phyloP scores from a whole-genome alignment of 2,113 vertebrate species.

The Ifrita kowaldi region DNA sequence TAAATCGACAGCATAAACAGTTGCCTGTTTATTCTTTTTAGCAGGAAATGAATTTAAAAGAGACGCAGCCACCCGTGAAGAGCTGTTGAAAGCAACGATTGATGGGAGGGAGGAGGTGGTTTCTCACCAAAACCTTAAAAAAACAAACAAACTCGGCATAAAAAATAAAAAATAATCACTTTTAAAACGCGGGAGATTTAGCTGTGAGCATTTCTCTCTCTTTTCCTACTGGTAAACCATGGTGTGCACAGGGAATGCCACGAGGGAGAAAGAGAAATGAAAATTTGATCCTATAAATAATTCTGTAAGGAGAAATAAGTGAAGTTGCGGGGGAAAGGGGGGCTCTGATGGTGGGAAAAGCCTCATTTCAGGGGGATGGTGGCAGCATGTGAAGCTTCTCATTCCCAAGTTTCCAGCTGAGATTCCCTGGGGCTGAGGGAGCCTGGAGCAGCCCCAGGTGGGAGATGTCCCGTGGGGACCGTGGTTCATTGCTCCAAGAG shows the following conservation, averaged over 20 bases:
- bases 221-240: background rate
- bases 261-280: background rate
- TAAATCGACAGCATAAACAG: constrained; percentile 66
- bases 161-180: constrained; percentile 39
- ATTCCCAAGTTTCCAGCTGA: accelerated
- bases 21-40: constrained; percentile 73
- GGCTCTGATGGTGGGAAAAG: background rate
- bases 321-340: accelerated
- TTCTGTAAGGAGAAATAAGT: background rate
- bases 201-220: background rate
- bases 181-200: background rate
- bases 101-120: constrained; percentile 60
- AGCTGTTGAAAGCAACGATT: constrained; percentile 70
- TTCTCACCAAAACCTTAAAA: constrained; percentile 70
- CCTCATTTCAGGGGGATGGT: background rate
- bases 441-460: background rate
- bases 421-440: background rate
- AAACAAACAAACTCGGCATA: constrained; percentile 42
- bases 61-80: constrained; percentile 70
- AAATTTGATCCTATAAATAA: background rate
- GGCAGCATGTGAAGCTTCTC: background rate
- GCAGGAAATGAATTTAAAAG: constrained; percentile 77
- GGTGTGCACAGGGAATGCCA: background rate
- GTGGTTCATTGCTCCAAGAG: accelerated
- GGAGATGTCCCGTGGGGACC: accelerated